phyloP scores from a whole-genome alignment of 2,888 invertebrate genomes.

The Salpingus planirostris region DNA sequence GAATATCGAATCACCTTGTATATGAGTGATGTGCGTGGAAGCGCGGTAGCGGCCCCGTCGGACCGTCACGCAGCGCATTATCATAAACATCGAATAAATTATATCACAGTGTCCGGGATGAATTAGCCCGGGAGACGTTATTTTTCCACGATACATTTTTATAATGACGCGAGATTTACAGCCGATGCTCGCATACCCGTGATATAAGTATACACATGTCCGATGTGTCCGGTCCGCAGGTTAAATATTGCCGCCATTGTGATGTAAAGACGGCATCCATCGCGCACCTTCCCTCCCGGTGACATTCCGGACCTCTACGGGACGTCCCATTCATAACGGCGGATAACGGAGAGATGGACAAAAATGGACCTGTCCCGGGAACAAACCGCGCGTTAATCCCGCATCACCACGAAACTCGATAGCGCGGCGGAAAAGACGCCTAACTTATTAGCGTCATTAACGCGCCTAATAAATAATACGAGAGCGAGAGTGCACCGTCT shows the following conservation, averaged over 20 bases:
- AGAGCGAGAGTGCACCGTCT: no score
- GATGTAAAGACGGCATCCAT: slow-evolving; percentile 39
- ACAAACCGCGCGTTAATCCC: no score
- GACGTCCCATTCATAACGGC: slow-evolving; percentile 40
- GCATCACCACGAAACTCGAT: no score
- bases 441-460: no score
- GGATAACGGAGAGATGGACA: no score
- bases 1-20: no score
- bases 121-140: not conserved
- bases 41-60: no score
- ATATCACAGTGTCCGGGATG: no score
- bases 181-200: slow-evolving; percentile 21
- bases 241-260: slow-evolving; percentile 40
- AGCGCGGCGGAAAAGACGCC: no score
- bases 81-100: slow-evolving; percentile 41
- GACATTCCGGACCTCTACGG: slow-evolving; percentile 34
- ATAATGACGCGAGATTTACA: slow-evolving; percentile 37
- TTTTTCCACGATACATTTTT: not conserved
- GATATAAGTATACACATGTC: slow-evolving; percentile 23
- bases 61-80: slow-evolving; percentile 34
- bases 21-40: no score
- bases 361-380: no score
- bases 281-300: slow-evolving; percentile 26
- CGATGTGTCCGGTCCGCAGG: slow-evolving; percentile 24
- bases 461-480: no score